A percentile compares a stretch with the other conserved stretches of the same genome.
phyloP scores from a whole-genome alignment of 2,888 invertebrate genomes.

The Spodoptera littoralis region DNA sequence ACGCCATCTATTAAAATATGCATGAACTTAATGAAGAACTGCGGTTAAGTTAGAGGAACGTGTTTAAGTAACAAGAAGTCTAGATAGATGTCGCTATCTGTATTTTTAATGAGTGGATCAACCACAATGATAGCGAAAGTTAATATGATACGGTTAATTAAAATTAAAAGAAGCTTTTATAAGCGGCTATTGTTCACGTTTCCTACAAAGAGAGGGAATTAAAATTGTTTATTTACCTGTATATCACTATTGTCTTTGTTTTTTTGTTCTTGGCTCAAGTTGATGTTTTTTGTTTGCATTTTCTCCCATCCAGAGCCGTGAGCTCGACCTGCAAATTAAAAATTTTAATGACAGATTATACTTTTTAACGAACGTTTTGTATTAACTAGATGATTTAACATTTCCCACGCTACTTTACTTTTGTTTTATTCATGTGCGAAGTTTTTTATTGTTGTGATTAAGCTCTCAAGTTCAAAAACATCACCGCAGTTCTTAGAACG shows the following conservation, averaged over 20 bases:
- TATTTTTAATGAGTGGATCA: neutral
- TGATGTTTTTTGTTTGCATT: slow-evolving; percentile 91
- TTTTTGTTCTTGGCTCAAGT: slow-evolving; percentile 86
- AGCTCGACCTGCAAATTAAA: slow-evolving; percentile 67
- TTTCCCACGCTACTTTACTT: slow-evolving; percentile 29
- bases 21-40: slow-evolving; percentile 29
- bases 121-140: slow-evolving; percentile 7
- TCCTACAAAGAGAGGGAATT: slow-evolving; percentile 25
- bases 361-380: slow-evolving; percentile 32
- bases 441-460: slow-evolving; percentile 1
- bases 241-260: slow-evolving; percentile 76
- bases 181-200: slow-evolving; percentile 40
- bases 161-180: slow-evolving; percentile 15
- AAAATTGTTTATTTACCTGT: slow-evolving; percentile 66
- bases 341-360: slow-evolving; percentile 21
- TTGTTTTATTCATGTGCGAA: slow-evolving; percentile 6
- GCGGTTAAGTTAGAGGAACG: neutral
- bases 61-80: slow-evolving; percentile 2
- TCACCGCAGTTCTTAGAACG: neutral
- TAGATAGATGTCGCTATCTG: slow-evolving; percentile 49
- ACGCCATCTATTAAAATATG: slow-evolving; percentile 65
- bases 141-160: slow-evolving; percentile 22
- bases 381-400: slow-evolving; percentile 9
- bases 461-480: slow-evolving; percentile 11
- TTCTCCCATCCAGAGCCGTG: slow-evolving; percentile 68